Evolutionary conservation across 2,113 vertebrate species (phyloP).

Genomic region (Pedionomus torquatus): DNA sequence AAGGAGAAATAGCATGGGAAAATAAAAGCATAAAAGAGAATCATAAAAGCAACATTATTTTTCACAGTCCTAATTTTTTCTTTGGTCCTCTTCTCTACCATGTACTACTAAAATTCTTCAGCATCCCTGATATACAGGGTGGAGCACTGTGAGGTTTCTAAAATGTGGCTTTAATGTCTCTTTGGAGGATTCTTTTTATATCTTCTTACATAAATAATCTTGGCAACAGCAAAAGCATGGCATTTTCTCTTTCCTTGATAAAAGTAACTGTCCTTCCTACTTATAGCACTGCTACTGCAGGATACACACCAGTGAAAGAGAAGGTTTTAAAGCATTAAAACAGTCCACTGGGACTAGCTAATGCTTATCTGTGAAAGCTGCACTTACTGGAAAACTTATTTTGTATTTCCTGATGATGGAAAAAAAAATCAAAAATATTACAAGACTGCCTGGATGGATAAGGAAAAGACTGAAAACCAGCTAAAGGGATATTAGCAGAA

Average conservation of each 20-base stretch:
- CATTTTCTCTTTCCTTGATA: not conserved
- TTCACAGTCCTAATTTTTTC: not conserved
- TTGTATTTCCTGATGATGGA: not conserved
- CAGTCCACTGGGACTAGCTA: not conserved
- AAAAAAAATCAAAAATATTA: not conserved
- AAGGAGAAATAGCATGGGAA: not conserved
- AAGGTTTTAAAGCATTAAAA: not conserved
- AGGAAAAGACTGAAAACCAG: not conserved
- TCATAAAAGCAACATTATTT: not conserved
- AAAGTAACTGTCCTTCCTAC: not conserved
- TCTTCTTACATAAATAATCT: slow-evolving; percentile 16
- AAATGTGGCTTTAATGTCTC: not conserved
- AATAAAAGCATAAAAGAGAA: not conserved
- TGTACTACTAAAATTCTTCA: not conserved
- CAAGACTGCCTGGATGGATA: not conserved
- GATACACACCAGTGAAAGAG: not conserved
- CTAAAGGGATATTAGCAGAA: not conserved
- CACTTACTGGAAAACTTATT: not conserved
- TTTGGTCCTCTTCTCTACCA: not conserved
- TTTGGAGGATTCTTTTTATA: not conserved
- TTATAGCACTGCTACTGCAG: not conserved
- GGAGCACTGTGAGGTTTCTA: not conserved
- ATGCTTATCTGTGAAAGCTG: not conserved
- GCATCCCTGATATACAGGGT: not conserved
- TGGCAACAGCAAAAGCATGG: not conserved